Evolutionary conservation across 2,113 vertebrate genomes (phyloP).

Genomic region (Oenanthe oenanthe): DNA sequence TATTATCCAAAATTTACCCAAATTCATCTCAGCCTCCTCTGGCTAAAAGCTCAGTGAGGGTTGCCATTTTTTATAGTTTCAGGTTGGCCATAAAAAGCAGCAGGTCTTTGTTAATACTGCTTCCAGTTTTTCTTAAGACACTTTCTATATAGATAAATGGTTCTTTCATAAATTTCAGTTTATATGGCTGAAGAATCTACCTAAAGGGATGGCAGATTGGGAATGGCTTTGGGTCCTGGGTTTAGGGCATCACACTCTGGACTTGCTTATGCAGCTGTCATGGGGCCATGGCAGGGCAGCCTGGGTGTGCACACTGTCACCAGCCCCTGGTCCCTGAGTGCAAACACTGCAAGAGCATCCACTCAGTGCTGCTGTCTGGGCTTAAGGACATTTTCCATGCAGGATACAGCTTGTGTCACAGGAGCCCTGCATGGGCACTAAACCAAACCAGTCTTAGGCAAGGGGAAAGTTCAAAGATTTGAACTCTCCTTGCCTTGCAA

Average conservation of each 20-base stretch:
- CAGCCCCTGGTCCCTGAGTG: neutral
- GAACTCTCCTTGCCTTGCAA: neutral
- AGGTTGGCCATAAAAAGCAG: neutral
- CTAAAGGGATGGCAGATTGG: neutral
- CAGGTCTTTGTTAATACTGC: rapidly evolving
- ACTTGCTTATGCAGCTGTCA: neutral
- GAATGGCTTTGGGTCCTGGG: neutral
- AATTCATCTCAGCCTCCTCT: neutral
- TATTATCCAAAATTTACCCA: neutral
- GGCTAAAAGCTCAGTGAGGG: neutral
- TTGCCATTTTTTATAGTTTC: neutral
- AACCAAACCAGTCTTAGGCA: neutral
- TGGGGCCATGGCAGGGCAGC: neutral
- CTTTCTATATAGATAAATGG: neutral
- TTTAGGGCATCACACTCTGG: neutral
- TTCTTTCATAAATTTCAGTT: neutral
- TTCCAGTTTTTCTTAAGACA: neutral
- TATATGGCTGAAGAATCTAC: neutral
- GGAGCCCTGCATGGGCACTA: neutral
- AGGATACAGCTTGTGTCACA: neutral
- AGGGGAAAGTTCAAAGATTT: neutral
- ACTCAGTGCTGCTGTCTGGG: neutral
- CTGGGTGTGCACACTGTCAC: neutral
- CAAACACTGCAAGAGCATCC: neutral
- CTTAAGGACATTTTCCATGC: neutral